Evolutionary conservation across 2,797 vertebrate species (phyloP), one percentile per base, ranked within the genome.

Genomic region (Sebastes nivosus): DNA sequence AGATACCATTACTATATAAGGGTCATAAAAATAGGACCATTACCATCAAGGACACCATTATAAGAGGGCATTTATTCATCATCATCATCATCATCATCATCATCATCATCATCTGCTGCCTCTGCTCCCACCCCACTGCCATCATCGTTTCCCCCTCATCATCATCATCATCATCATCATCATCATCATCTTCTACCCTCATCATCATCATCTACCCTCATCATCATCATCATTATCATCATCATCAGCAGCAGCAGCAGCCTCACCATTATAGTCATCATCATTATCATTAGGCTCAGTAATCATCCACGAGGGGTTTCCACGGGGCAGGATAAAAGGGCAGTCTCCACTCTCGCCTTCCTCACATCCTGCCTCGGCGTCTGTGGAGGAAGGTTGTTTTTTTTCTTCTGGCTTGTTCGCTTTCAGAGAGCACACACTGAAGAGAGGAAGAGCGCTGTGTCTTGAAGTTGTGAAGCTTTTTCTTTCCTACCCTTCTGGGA

Each of bases 1-100:
- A 92, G 89, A 92, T 82, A 80, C 93, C 86, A 93, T 92, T 90
- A 88, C 94, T 95, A 92, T 94, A 94, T 91, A 92, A 93, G 89
- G 95, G 94, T 95, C 94, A 93, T 96, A 94, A 95, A 93, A 94
- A 95, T 92, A 94, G 84, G 85, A 86, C 94, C 87, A 95, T 95
- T 94, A 96, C 91, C 95, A 96, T 96, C 95, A 96, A 95, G 94
- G 94, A 93, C 92, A 94, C 92, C 94, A 95, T 95, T 95, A 95
- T 87, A 89, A 89, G 87, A 93, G 87, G 93, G 89, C 94, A 93
- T 94, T 94, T 95, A 95, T 95, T 93, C 82, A 94, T 95, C 95
- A 95, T 95, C 95, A 95, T 95, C 94, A 95, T 95, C 95, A 96
- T 95, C 94, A 94, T 93, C 94, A 34, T 34, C 32, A 32, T 32